Percentiles rank a stretch among this genome's conserved stretches.
Evolutionary conservation across 2,888 invertebrate species (phyloP).

Genomic region (Hyles lineata): DNA sequence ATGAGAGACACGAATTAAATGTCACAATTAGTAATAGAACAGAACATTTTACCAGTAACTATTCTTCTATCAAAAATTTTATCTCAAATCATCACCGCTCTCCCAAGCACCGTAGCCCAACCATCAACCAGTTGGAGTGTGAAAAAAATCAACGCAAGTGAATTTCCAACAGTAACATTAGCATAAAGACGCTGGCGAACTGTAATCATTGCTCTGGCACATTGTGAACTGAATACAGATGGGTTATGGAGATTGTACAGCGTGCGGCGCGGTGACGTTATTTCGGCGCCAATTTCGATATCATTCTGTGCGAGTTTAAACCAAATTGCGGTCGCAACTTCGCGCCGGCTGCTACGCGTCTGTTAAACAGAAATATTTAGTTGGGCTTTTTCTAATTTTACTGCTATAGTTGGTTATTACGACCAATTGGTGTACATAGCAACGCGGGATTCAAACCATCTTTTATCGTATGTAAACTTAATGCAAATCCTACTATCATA

Average conservation of each 20-base stretch:
- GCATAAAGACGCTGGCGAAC: conserved; percentile 71
- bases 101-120: not conserved
- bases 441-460: too few relatives aligned
- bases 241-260: conserved; percentile 35
- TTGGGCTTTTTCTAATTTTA: not conserved
- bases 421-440: too few relatives aligned
- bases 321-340: conserved; percentile 17
- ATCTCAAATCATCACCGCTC: not conserved
- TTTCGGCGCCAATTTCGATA: conserved; percentile 28
- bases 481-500: too few relatives aligned
- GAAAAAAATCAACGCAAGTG: conserved; percentile 73
- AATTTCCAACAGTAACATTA: conserved; percentile 72
- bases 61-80: not conserved
- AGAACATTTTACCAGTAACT: too few relatives aligned
- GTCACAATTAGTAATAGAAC: too few relatives aligned
- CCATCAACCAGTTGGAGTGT: conserved; percentile 36
- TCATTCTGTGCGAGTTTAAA: conserved; percentile 20
- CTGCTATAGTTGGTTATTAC: not conserved
- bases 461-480: too few relatives aligned
- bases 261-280: conserved; percentile 22
- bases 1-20: too few relatives aligned
- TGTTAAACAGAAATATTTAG: not conserved
- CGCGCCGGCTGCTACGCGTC: not conserved
- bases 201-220: conserved; percentile 71
- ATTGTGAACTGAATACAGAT: conserved; percentile 66